Conservation (phyloP, 2,797 vertebrate species). For the Rhinichthys osculus region DNA sequence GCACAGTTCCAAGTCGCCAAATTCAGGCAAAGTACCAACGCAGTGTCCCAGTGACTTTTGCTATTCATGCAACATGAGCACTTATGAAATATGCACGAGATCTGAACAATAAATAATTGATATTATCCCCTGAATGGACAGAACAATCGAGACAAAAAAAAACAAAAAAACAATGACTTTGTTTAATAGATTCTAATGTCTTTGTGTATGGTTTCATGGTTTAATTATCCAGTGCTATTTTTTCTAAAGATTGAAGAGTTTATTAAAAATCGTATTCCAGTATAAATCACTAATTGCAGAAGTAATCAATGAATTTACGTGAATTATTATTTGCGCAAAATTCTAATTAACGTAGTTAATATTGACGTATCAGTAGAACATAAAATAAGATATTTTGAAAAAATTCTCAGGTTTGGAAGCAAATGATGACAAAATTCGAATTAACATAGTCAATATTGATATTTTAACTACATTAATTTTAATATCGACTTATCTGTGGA, state of each 20-base stretch:
- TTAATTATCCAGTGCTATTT: conserved; percentile 22
- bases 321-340: neutral
- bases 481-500: neutral
- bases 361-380: no score
- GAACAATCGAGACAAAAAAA: conserved; percentile 19
- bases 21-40: conserved; percentile 2
- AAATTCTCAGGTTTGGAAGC: no score
- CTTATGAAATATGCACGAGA: conserved; percentile 63
- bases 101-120: conserved; percentile 67
- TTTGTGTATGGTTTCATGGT: conserved; percentile 22
- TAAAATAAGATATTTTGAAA: no score
- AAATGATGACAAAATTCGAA: no score
- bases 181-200: conserved; percentile 43
- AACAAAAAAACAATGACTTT: conserved; percentile 18
- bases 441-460: no score
- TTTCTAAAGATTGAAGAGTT: neutral
- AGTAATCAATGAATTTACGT: neutral
- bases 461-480: no score
- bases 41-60: conserved; percentile 23
- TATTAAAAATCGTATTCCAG: neutral
- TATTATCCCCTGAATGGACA: conserved; percentile 54
- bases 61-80: conserved; percentile 44
- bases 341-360: neutral
- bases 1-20: conserved; percentile 23
- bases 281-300: neutral